Percentiles rank a stretch among this genome's conserved stretches.
phyloP scores from a whole-genome alignment of 1,140 invertebrate species.

The Tribolium castaneum region DNA sequence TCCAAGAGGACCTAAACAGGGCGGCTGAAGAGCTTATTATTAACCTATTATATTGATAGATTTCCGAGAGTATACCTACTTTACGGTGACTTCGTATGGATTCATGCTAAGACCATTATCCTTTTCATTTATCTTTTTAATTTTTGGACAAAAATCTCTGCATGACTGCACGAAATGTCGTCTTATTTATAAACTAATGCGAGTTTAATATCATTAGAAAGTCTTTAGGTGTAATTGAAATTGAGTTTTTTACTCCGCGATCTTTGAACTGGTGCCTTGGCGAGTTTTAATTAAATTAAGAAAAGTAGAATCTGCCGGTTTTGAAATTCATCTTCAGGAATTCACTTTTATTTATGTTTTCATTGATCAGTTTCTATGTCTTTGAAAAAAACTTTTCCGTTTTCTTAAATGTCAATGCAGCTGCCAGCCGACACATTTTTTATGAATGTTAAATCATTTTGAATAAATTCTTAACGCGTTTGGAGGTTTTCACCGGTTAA shows the following conservation, averaged over 20 bases:
- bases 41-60: constrained; percentile 23
- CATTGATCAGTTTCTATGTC: background rate
- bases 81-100: background rate
- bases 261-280: background rate
- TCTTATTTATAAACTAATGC: constrained; percentile 23
- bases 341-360: background rate
- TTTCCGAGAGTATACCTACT: background rate
- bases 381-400: background rate
- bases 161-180: too few relatives aligned
- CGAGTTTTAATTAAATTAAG: constrained; percentile 27
- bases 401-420: background rate
- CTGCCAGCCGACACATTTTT: background rate
- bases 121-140: constrained; percentile 14
- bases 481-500: background rate
- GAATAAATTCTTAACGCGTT: background rate
- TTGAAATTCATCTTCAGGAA: background rate
- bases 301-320: background rate
- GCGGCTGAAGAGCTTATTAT: constrained; percentile 20
- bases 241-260: background rate
- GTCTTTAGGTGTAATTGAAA: constrained; percentile 16
- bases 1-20: background rate
- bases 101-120: constrained; percentile 1
- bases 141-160: background rate
- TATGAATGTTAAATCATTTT: background rate
- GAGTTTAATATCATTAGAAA: constrained; percentile 15